These are phyloP conservation scores for Girardinichthys multiradiatus DNA, from an alignment of 2,113 vertebrate species.

Conservation along the genomic window DNA sequence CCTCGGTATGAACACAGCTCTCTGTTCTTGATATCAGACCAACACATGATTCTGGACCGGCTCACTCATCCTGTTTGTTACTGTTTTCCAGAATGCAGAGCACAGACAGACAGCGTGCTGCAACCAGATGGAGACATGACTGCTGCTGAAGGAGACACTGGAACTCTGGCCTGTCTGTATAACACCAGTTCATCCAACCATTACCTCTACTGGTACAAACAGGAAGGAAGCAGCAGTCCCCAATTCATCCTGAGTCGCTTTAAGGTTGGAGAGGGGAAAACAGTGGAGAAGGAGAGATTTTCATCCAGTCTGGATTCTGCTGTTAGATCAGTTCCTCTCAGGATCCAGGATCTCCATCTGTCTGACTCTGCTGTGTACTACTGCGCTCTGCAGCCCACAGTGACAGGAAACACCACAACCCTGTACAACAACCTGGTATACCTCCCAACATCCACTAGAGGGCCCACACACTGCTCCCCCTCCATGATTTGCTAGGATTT, in stretches of 20 bases:
- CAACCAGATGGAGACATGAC: neutral
- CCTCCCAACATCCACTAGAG: too few relatives aligned
- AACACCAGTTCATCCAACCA: constrained; percentile 5
- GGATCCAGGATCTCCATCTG: constrained; percentile 21
- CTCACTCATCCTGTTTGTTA: neutral
- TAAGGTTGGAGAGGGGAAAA: neutral
- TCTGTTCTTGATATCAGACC: neutral
- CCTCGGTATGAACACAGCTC: constrained; percentile 23
- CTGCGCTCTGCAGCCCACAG: neutral
- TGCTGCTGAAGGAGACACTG: neutral
- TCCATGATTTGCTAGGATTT: neutral
- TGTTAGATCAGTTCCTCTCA: constrained; percentile 24
- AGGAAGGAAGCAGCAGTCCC: constrained; percentile 3
- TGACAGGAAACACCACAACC: too few relatives aligned
- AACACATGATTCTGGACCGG: neutral
- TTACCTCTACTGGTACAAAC: neutral
- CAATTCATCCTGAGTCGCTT: constrained; percentile 1
- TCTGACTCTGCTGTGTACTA: neutral
- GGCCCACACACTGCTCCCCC: neutral
- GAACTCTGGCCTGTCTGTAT: neutral
- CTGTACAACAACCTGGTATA: too few relatives aligned
- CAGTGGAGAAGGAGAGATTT: constrained; percentile 10
- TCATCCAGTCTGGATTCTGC: constrained; percentile 1
- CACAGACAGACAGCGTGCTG: neutral
- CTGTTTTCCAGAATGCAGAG: neutral